Conservation (phyloP, 2,113 vertebrate genomes). For the Mesoclemmys tuberculata region DNA sequence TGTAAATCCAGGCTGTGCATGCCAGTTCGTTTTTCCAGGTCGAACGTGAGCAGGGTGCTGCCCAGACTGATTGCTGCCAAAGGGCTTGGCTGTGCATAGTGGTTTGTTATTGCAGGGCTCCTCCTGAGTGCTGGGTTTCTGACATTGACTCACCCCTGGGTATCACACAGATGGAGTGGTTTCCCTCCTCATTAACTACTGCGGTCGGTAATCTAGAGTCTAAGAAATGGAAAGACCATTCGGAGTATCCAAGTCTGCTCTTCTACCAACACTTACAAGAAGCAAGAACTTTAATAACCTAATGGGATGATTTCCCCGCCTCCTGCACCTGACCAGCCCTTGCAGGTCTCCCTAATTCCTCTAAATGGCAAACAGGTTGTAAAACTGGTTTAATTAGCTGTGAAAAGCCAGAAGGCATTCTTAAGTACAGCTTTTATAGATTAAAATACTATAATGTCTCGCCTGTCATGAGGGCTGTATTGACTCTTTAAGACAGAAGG, state of each 20-base stretch:
- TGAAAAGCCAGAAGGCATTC: slow-evolving; percentile 10
- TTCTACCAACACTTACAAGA: background rate
- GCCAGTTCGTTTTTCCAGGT: rapidly evolving
- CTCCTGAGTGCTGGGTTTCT: background rate
- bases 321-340: slow-evolving; percentile 1
- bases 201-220: background rate
- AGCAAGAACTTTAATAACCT: slow-evolving; percentile 39
- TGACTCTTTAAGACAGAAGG: background rate
- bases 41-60: rapidly evolving
- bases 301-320: slow-evolving; percentile 4
- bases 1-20: background rate
- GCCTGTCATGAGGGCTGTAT: background rate
- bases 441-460: slow-evolving; percentile 46
- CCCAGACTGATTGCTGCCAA: rapidly evolving
- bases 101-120: rapidly evolving
- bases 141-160: background rate
- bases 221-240: background rate
- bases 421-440: slow-evolving; percentile 33
- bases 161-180: background rate
- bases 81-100: background rate
- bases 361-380: background rate
- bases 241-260: background rate
- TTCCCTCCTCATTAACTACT: rapidly evolving
- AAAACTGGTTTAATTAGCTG: slow-evolving; percentile 52
- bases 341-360: slow-evolving; percentile 47